phyloP scores from a whole-genome alignment of 2,113 vertebrate genomes.

The Rallus limicola region DNA sequence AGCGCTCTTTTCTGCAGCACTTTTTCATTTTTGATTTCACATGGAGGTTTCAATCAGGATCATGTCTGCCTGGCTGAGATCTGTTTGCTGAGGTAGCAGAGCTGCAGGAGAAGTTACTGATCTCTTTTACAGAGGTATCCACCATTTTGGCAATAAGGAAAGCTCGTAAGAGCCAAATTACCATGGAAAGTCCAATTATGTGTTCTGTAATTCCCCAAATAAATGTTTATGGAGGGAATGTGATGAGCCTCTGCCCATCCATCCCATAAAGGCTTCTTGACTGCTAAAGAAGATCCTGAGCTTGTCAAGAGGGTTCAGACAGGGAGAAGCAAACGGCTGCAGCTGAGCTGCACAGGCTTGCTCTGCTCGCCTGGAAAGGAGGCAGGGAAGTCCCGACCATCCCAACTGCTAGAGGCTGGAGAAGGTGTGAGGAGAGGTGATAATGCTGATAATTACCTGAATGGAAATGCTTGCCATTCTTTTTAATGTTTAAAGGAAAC shows the following conservation, averaged over 20 bases:
- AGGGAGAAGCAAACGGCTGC: not conserved
- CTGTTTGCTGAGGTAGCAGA: not conserved
- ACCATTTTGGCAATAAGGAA: not conserved
- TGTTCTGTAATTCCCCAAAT: not conserved
- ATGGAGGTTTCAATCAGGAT: not conserved
- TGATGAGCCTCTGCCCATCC: not conserved
- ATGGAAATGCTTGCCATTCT: slow-evolving; percentile 19
- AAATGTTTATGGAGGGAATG: not conserved
- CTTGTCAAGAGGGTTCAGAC: not conserved
- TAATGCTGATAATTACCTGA: not conserved
- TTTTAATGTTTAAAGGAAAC: slow-evolving; percentile 9
- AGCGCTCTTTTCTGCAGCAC: not conserved
- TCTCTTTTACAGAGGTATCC: not conserved
- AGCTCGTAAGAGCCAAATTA: not conserved
- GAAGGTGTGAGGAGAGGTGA: not conserved
- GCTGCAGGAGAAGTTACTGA: not conserved
- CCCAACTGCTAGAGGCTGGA: not conserved
- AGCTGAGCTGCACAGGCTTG: not conserved
- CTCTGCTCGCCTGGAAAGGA: not conserved
- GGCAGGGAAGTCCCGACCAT: not conserved
- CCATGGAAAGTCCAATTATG: not conserved
- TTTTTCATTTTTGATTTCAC: slow-evolving; percentile 15
- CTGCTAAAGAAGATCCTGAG: not conserved
- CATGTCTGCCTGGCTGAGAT: not conserved
- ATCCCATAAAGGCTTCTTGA: not conserved